Evolutionary conservation across 2,113 vertebrate species (phyloP), one percentile per base, ranked within the genome.

Genomic region (Dicrurus megarhynchus): DNA sequence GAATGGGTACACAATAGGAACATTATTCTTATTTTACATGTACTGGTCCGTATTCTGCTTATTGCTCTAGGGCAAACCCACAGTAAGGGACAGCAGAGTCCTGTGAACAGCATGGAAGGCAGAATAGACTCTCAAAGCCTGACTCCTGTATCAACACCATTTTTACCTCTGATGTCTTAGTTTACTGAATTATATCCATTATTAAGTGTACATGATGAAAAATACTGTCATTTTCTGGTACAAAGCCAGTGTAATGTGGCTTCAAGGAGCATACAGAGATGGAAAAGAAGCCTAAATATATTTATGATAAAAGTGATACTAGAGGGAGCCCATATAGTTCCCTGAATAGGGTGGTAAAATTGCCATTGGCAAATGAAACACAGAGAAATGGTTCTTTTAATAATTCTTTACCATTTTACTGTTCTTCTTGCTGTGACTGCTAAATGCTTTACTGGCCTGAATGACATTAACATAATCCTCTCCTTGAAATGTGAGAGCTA

Each of bases 401-500:
- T 89, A 93, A 86, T 92, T 78, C 39, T 84, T 90, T 64, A 75
- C 77, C 49, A 26, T 89, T 92, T 93, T 89, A 64, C 20, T 84
- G 53, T 92, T 94, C 69, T 74, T 90, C 73, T 80, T 91, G 89
- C 89, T 94, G 93, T 1, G 95, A 50, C 30, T 83, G 74, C 59
- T 79, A 87, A 92, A 82, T 87, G 82, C 81, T 92, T 82, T 68
- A 69, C 78, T 87, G 89, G 61, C 70, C 70, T 91, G 74, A 91
- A 80, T 17, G 41, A 53, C 41, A 73, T 76, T 85, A 96, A 76
- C 57, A 61, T 89, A 75, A 55, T 63, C 63, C 50, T 44, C 70
- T 67, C 84, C 69, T 77, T 86, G 73, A 87, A 91, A 79, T 59
- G 33, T 24, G 57, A 87, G 69, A 61, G 44, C 46, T 91, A 3